Evolutionary conservation across 2,113 vertebrate species (phyloP).

Genomic region (Anoplopoma fimbria): DNA sequence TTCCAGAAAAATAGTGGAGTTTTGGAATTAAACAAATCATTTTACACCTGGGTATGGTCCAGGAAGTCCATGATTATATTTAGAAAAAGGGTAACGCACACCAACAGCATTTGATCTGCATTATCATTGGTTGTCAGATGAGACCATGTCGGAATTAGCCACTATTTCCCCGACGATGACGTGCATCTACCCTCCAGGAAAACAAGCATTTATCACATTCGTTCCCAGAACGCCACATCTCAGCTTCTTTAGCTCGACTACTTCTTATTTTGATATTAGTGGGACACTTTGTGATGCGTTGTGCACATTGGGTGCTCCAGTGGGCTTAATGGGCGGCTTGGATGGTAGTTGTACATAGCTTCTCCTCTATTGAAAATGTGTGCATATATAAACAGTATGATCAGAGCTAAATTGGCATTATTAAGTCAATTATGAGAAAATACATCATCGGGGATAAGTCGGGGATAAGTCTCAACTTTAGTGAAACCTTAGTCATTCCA

Average conservation of each 20-base stretch:
- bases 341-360: background rate
- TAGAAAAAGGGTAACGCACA: background rate
- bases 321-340: background rate
- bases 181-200: background rate
- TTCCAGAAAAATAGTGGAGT: background rate
- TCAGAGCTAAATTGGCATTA: background rate
- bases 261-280: too few species aligned
- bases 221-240: background rate
- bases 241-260: background rate
- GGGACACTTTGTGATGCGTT: background rate
- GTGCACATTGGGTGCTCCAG: background rate
- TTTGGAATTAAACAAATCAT: constrained; percentile 10
- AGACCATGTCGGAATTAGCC: background rate
- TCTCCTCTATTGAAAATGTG: background rate
- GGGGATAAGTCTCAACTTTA: background rate
- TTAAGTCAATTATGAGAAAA: background rate
- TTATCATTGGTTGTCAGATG: background rate
- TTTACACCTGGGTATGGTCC: background rate
- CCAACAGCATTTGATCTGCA: background rate
- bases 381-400: background rate
- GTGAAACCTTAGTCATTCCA: background rate
- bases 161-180: too few species aligned
- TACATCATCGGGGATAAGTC: background rate
- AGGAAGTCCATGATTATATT: background rate
- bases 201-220: background rate